Conservation (phyloP, 2,797 vertebrate species). For the Orestias chungarensis region DNA sequence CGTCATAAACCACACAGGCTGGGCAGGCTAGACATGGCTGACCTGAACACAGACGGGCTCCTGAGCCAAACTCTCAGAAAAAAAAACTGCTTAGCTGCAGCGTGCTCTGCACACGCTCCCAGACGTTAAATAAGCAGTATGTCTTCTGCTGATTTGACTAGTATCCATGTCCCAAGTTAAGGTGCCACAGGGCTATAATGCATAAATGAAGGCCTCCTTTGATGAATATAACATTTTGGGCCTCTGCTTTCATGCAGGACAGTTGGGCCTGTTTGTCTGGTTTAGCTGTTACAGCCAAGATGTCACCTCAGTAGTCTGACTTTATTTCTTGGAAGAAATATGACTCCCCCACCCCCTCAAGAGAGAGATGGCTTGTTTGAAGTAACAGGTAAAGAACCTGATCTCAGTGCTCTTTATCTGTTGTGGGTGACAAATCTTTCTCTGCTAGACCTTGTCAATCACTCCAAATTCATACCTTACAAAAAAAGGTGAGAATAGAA, state of each 20-base stretch:
- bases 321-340: slow-evolving; percentile 49
- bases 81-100: slow-evolving; percentile 67
- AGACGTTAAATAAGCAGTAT: slow-evolving; percentile 78
- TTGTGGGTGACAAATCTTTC: slow-evolving; percentile 53
- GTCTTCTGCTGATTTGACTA: slow-evolving; percentile 68
- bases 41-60: slow-evolving; percentile 67
- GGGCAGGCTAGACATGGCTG: slow-evolving; percentile 68
- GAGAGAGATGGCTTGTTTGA: slow-evolving; percentile 57
- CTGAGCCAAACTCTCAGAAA: slow-evolving; percentile 67
- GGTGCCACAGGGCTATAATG: slow-evolving; percentile 51
- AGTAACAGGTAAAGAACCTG: slow-evolving; percentile 66
- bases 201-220: slow-evolving; percentile 58
- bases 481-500: slow-evolving; percentile 5
- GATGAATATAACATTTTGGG: slow-evolving; percentile 35
- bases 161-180: slow-evolving; percentile 48
- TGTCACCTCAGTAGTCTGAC: slow-evolving; percentile 45
- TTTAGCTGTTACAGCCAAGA: slow-evolving; percentile 45
- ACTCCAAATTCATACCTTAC: slow-evolving; percentile 23
- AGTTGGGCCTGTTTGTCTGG: slow-evolving; percentile 48
- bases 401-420: slow-evolving; percentile 57
- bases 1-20: slow-evolving; percentile 73
- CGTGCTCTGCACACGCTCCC: slow-evolving; percentile 47
- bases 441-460: slow-evolving; percentile 48
- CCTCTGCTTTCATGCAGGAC: slow-evolving; percentile 39
- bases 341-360: slow-evolving; percentile 44